These are phyloP conservation scores for Heteropelma amictum DNA, from an alignment of 2,888 invertebrate genomes.

Conservation along the genomic window DNA sequence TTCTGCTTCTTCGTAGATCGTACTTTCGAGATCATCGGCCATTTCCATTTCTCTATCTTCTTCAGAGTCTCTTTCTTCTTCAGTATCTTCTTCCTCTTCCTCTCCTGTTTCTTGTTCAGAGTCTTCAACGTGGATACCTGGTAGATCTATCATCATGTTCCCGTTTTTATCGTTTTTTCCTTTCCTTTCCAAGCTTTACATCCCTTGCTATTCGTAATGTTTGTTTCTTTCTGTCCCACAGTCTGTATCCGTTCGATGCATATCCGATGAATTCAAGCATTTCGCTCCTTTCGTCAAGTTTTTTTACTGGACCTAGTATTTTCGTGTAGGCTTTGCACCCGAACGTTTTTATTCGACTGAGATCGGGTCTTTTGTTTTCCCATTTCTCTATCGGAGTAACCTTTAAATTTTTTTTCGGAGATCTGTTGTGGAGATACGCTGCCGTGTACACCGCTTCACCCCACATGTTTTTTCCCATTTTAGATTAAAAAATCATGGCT, in stretches of 20 bases:
- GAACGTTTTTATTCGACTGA: conserved; percentile 66
- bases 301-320: conserved; percentile 58
- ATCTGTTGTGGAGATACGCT: conserved; percentile 55
- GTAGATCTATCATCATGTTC: not conserved
- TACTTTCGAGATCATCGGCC: not conserved
- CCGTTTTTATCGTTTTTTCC: not conserved
- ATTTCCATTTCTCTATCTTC: conserved; percentile 2
- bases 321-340: conserved; percentile 64
- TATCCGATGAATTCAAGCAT: conserved; percentile 63
- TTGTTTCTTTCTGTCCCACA: conserved; percentile 55
- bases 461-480: conserved; percentile 63
- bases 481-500: conserved; percentile 61
- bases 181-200: conserved; percentile 31
- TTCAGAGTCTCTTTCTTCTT: not conserved
- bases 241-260: conserved; percentile 57
- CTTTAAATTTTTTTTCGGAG: conserved; percentile 53
- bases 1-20: conserved; percentile 2
- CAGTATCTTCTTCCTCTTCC: not conserved
- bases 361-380: conserved; percentile 62
- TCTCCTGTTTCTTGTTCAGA: not conserved
- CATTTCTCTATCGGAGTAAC: conserved; percentile 66
- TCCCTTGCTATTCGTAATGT: conserved; percentile 54
- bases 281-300: conserved; percentile 63
- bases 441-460: conserved; percentile 41
- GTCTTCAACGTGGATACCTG: not conserved